A percentile compares a stretch with the other conserved stretches of the same genome.
phyloP scores from a whole-genome alignment of 1,140 invertebrate genomes.

The Rhyacophila brunnea region DNA sequence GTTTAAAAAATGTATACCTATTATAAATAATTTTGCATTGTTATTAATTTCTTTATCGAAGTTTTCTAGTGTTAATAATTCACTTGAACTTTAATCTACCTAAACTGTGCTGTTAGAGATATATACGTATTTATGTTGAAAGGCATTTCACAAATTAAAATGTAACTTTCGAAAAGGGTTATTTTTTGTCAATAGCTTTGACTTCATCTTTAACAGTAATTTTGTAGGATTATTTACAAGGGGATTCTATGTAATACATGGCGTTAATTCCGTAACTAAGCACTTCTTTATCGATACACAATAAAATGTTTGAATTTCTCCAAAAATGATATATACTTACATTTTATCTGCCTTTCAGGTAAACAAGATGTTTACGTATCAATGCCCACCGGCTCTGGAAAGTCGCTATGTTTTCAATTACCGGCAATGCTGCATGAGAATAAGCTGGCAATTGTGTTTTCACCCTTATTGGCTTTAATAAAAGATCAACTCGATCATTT shows the following conservation, averaged over 20 bases:
- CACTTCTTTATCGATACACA: not conserved
- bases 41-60: too few species aligned
- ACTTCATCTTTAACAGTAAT: not conserved
- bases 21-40: too few species aligned
- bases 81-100: too few species aligned
- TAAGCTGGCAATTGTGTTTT: conserved; percentile 84
- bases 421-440: conserved; percentile 74
- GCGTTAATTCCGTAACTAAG: not conserved
- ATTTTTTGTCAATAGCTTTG: not conserved
- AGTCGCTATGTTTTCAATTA: conserved; percentile 92
- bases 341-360: conserved; percentile 53
- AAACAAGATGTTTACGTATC: conserved; percentile 78
- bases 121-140: too few species aligned
- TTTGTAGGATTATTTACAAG: not conserved
- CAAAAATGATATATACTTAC: conserved; percentile 2
- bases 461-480: conserved; percentile 88
- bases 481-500: conserved; percentile 77
- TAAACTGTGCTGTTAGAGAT: too few species aligned
- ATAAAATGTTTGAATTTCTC: not conserved
- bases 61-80: too few species aligned
- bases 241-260: not conserved
- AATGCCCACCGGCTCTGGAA: conserved; percentile 95
- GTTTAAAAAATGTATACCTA: not conserved
- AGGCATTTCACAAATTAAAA: too few species aligned
- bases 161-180: not conserved